Evolutionary conservation across 2,888 invertebrate genomes (phyloP).

Genomic region (Arctia plantaginis): DNA sequence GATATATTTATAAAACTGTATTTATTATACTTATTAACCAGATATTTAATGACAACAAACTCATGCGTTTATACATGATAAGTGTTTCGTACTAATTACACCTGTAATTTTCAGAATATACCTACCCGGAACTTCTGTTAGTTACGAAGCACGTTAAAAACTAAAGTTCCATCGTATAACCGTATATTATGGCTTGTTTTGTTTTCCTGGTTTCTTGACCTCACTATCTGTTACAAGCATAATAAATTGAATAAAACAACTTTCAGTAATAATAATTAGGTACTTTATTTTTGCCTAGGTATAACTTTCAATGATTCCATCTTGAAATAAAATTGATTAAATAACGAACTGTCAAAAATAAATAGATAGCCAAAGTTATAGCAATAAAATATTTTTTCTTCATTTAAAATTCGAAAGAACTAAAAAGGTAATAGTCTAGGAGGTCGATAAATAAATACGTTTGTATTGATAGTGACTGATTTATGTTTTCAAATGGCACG

Average conservation of each 20-base stretch:
- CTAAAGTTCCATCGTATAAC: background rate
- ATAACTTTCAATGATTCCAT: background rate
- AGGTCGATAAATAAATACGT: conserved; percentile 48
- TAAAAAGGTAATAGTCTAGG: conserved; percentile 35
- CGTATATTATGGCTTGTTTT: background rate
- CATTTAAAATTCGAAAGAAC: conserved; percentile 25
- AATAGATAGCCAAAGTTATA: conserved; percentile 30
- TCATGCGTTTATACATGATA: background rate
- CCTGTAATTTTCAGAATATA: background rate
- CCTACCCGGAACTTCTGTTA: background rate
- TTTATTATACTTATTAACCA: background rate
- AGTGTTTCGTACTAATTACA: background rate
- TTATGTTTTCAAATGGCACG: conserved; percentile 56
- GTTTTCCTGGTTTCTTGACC: background rate
- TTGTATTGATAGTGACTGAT: conserved; percentile 51
- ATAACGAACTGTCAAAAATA: conserved; percentile 36
- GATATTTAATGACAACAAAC: background rate
- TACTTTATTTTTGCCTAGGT: background rate
- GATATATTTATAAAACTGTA: background rate
- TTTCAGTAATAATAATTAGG: background rate
- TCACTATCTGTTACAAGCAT: background rate
- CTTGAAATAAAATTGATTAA: conserved; percentile 7
- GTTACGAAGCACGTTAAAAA: background rate
- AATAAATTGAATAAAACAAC: background rate
- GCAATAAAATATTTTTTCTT: conserved; percentile 29